Base-by-base conservation (phyloP, 2,888 invertebrate genomes). In the Epinotia brunnichana region DNA sequence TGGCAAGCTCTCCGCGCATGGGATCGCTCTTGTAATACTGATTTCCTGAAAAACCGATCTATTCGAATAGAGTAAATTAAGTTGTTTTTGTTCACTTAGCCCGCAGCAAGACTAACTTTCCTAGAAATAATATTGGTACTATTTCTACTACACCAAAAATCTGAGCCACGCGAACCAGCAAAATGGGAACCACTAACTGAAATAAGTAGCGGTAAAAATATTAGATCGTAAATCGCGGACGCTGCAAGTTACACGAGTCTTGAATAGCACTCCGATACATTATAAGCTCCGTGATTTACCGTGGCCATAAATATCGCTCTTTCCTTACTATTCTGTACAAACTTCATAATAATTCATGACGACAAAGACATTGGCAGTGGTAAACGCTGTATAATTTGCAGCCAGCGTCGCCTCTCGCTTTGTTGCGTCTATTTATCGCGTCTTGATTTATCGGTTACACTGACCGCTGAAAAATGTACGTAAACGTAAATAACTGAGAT, bases 201-300 rank as follows among this genome's bases (percentile, higher is more conserved):
- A 63, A 71, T 62, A 68, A 71, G 63, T 41, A 17, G 71, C 71
- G 62, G 63, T 62, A 71, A 71, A 74, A 74, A 74, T 74, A 74
- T 71, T 48, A 57, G 35, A 67, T 71, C 74, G 71, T 74, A 71
- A 71, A 74, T 74, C 57, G 68, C 69, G 67, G 41, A 63, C 56
- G 68, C 51, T 44, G 62, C 57, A 73, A 73, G 73, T 73, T 73
- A 62, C 72, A 68, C 68, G 21, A 54, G 35, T 41, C 67, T 51
- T 73, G 73, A 69, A 73, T 73, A 63, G 73, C 70, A 68, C 68
- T 68, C 73, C 75, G 74, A 76, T 76, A 75, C 75, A 74, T 76
- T 75, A 76, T 74, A 68, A 74, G 74, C 75, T 67, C 61, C 64
- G 61, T 77, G 76, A 77, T 77, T 77, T 77, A 77, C 72, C 54